These are phyloP conservation scores for Sciurus niger DNA, from an alignment of 2,113 vertebrate species.

Conservation along the genomic window DNA sequence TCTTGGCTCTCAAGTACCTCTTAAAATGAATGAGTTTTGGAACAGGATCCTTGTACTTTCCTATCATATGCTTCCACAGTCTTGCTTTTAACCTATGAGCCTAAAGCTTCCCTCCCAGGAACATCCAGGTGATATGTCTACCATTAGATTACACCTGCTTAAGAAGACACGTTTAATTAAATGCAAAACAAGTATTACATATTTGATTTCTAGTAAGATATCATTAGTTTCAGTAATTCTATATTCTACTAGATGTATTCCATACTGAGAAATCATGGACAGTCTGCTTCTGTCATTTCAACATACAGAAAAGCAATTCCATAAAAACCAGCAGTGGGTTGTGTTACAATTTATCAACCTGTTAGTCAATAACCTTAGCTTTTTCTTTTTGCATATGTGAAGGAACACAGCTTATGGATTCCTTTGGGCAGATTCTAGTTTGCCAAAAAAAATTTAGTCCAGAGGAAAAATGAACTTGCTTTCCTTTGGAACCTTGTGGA, in stretches of 20 bases:
- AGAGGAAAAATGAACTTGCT: conserved; percentile 25
- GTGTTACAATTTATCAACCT: conserved; percentile 5
- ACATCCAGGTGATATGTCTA: conserved; percentile 49
- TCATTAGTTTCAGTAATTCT: conserved; percentile 58
- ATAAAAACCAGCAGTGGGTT: conserved; percentile 45
- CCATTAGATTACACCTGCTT: background rate
- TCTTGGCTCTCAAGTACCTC: background rate
- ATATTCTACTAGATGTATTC: background rate
- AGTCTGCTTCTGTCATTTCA: conserved; percentile 14
- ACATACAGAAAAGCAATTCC: conserved; percentile 25
- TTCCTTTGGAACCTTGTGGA: conserved; percentile 39
- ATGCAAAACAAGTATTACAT: conserved; percentile 52
- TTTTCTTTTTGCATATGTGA: conserved; percentile 39
- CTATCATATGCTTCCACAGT: conserved; percentile 16
- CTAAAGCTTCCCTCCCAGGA: background rate
- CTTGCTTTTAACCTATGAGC: conserved; percentile 47
- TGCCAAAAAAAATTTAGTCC: conserved; percentile 66
- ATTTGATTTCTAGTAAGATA: background rate
- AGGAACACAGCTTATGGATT: background rate
- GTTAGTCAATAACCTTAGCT: conserved; percentile 47
- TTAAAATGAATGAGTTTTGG: conserved; percentile 55
- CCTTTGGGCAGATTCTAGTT: conserved; percentile 58
- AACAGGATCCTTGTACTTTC: background rate
- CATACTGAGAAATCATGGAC: background rate
- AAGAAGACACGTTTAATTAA: conserved; percentile 65